Conservation (phyloP, 2,113 vertebrate genomes). For the Semicossyphus pulcher region DNA sequence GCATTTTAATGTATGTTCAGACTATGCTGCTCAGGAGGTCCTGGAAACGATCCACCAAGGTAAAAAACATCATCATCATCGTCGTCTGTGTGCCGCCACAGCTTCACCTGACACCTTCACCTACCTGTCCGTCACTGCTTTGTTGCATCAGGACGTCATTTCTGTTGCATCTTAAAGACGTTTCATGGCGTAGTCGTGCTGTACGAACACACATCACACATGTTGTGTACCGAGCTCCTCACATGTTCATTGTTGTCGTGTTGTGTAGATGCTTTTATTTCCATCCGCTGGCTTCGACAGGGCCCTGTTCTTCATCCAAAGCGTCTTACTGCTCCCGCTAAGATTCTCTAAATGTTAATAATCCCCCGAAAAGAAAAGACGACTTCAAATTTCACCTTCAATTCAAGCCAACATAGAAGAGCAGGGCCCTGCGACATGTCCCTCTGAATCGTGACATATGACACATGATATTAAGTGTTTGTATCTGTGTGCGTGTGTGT, state of each 20-base stretch:
- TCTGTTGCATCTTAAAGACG: too few relatives aligned
- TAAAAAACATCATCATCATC: slow-evolving; percentile 76
- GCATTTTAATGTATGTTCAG: slow-evolving; percentile 88
- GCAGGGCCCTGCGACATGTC: neutral
- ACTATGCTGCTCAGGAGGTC: slow-evolving; percentile 94
- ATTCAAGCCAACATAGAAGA: too few relatives aligned
- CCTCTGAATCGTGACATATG: neutral
- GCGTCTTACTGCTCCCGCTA: too few relatives aligned
- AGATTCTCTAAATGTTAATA: too few relatives aligned
- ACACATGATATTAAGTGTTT: neutral
- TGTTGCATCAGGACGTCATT: neutral
- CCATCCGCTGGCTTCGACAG: neutral
- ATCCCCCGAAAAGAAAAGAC: too few relatives aligned
- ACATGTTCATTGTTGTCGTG: neutral
- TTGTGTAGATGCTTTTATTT: neutral
- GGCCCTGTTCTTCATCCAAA: slow-evolving; percentile 2
- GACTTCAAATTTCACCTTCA: too few relatives aligned
- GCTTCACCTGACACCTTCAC: neutral
- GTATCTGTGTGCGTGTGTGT: slow-evolving; percentile 15
- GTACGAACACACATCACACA: neutral
- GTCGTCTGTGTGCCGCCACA: slow-evolving; percentile 2
- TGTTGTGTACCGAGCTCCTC: neutral
- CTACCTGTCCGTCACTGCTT: neutral
- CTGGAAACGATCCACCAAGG: slow-evolving; percentile 96
- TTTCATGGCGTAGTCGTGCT: neutral